These are phyloP conservation scores for Diarsia dahlii DNA, from an alignment of 2,888 invertebrate species.

Conservation along the genomic window DNA sequence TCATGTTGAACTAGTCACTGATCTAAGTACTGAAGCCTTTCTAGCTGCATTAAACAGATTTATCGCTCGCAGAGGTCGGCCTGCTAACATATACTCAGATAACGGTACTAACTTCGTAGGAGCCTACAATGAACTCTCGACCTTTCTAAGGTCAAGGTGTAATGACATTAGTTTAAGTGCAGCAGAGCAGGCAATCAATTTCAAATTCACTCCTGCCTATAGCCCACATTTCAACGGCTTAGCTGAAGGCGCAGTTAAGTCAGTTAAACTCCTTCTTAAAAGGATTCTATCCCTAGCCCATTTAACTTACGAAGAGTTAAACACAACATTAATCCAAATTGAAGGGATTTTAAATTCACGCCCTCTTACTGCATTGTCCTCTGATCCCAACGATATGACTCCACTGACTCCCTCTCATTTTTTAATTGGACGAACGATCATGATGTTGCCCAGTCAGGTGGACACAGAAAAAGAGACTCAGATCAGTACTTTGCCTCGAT, in stretches of 20 bases:
- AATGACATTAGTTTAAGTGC: no score
- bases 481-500: not conserved
- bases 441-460: conserved; percentile 4
- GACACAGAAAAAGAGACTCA: not conserved
- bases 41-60: conserved; percentile 5
- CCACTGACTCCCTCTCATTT: no score
- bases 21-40: conserved; percentile 10
- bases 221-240: conserved; percentile 1
- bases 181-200: conserved; percentile 4
- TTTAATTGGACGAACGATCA: conserved; percentile 1
- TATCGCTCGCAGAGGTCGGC: conserved; percentile 9
- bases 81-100: conserved; percentile 16
- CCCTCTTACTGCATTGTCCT: not conserved
- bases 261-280: conserved; percentile 3
- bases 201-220: conserved; percentile 1
- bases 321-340: not conserved
- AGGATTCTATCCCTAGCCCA: conserved; percentile 7
- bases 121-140: conserved; percentile 14
- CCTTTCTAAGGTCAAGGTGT: conserved; percentile 17
- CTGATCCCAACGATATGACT: no score
- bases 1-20: conserved; percentile 11
- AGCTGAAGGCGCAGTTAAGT: conserved; percentile 3
- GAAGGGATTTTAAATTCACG: not conserved
- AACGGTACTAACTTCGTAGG: conserved; percentile 25
- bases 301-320: not conserved